phyloP scores from a whole-genome alignment of 2,113 vertebrate species.

The Mus spicilegus region DNA sequence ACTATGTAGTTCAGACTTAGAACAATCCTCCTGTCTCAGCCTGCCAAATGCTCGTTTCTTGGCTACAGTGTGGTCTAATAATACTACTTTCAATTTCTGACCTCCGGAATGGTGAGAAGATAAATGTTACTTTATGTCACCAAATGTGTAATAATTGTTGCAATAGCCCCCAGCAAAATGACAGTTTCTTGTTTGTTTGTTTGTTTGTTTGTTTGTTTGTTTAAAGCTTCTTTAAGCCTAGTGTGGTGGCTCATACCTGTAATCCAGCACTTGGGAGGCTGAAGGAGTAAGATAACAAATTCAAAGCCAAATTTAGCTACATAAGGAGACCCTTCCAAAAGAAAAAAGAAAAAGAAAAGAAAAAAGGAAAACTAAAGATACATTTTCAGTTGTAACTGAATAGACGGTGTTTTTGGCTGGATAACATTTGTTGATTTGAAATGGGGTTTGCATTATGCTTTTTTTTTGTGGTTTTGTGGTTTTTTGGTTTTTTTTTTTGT shows the following conservation, averaged over 20 bases:
- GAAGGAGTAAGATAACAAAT: background rate
- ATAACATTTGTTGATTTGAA: background rate
- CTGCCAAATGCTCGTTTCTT: background rate
- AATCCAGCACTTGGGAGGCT: background rate
- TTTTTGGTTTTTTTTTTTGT: no score
- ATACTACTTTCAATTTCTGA: background rate
- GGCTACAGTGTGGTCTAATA: background rate
- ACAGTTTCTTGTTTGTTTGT: background rate
- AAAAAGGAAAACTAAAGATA: slow-evolving; percentile 15
- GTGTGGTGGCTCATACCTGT: background rate
- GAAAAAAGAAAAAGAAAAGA: background rate
- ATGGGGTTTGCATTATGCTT: slow-evolving; percentile 1
- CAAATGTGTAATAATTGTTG: slow-evolving; percentile 15
- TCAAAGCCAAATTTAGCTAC: background rate
- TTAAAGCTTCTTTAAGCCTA: background rate
- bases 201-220: no score
- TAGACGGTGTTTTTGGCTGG: slow-evolving; percentile 10
- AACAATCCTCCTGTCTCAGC: background rate
- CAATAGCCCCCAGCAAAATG: slow-evolving; percentile 15
- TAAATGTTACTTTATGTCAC: slow-evolving; percentile 26
- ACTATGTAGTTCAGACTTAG: background rate
- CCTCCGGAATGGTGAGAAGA: background rate
- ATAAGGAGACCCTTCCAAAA: background rate
- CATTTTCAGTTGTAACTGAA: slow-evolving; percentile 49
- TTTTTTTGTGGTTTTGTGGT: background rate